Percentiles rank a stretch among this genome's conserved stretches.
Evolutionary conservation across 2,113 vertebrate genomes (phyloP).

Genomic region (Xiphophorus hellerii): DNA sequence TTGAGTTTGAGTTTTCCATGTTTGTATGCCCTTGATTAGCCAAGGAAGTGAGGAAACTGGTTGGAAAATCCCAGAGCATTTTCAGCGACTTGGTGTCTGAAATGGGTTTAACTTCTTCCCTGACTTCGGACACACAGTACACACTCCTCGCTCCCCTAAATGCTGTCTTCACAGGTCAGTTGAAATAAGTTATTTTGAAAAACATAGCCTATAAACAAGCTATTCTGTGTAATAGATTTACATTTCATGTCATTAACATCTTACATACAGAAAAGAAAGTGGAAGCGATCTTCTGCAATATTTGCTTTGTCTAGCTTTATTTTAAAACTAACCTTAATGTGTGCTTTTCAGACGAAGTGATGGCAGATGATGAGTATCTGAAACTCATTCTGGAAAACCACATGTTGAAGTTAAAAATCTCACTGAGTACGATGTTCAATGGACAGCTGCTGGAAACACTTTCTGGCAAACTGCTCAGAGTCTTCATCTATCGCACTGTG

Average conservation of each 20-base stretch:
- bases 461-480: constrained; percentile 88
- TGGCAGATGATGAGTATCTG: constrained; percentile 84
- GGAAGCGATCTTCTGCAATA: neutral
- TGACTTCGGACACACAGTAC: constrained; percentile 87
- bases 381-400: constrained; percentile 91
- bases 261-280: too few species aligned
- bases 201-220: neutral
- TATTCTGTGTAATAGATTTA: neutral
- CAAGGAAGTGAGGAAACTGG: constrained; percentile 90
- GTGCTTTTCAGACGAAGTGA: constrained; percentile 83
- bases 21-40: constrained; percentile 68
- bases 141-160: constrained; percentile 91
- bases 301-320: neutral
- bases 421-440: constrained; percentile 91
- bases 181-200: neutral
- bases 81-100: constrained; percentile 88
- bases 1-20: neutral
- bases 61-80: constrained; percentile 84
- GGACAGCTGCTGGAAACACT: constrained; percentile 92
- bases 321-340: neutral
- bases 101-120: constrained; percentile 82
- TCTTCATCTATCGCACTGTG: constrained; percentile 97
- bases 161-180: constrained; percentile 88
- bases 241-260: neutral
- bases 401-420: constrained; percentile 91